Evolutionary conservation across 2,797 vertebrate genomes (phyloP), one percentile per base, ranked within the genome.

Genomic region (Sebastes trivittatus): DNA sequence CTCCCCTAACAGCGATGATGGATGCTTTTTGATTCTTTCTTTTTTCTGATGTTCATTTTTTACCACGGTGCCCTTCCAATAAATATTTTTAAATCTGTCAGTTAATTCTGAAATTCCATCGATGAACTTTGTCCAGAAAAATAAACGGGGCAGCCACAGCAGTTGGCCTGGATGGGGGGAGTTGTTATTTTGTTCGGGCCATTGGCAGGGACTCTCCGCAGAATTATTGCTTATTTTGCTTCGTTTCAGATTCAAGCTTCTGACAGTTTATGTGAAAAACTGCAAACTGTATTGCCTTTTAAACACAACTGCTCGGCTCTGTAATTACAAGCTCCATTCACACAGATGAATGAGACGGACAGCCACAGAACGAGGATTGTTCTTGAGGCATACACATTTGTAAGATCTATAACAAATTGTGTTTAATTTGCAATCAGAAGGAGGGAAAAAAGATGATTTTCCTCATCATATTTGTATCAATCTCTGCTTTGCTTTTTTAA

Each of bases 41-140:
- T 68, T 22, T 75, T 81, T 77, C 66, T 85, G 80, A 93, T 91
- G 88, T 95, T 93, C 82, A 85, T 91, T 92, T 88, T 88, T 94
- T 88, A 90, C 92, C 87, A 90, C 77, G 88, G 93, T 94, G 93
- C 90, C 84, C 88, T 94, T 95, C 93, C 89, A 88, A 94, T 95
- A 96, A 96, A 96, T 95, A 96, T 96, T 96, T 95, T 94, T 89
- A 92, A 94, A 91, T 90, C 92, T 95, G 95, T 96, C 95, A 96
- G 94, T 95, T 96, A 95, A 96, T 95, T 95, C 93, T 93, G 93
- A 95, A 96, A 94, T 93, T 34, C 93, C 93, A 90, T 93, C 93
- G 91, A 95, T 94, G 93, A 93, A 93, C 91, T 92, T 92, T 88
- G 90, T 95, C 89, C 91, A 93, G 94, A 94, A 94, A 96, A 96